Evolutionary conservation across 2,797 vertebrate species (phyloP), one percentile per base, ranked within the genome.

Genomic region (Yasuhikotakia modesta): DNA sequence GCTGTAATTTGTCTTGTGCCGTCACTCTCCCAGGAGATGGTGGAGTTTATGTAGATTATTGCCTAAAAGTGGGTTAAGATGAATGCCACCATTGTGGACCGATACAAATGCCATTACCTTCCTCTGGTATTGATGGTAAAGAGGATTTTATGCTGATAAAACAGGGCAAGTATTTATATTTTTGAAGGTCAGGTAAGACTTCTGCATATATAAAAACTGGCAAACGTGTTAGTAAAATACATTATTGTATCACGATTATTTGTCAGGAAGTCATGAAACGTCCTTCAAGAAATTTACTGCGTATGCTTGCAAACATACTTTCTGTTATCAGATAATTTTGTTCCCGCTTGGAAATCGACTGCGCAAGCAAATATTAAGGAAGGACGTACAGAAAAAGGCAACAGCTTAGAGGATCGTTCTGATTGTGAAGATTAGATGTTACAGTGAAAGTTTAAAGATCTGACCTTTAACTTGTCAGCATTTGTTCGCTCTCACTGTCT

Each of bases 51-150:
- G 88, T 84, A 89, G 89, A 90, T 91, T 91, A 90, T 87, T 86
- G 85, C 86, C 84, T 85, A 78, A 90, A 91, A 93, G 87, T 91
- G 90, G 91, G 91, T 91, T 89, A 90, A 90, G 88, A 91, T 90
- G 84, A 90, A 90, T 87, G 87, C 86, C 82, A 67, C 79, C 53
- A 63, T 45, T 81, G 39, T 69, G 63, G 69, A 52, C 76, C 81
- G 76, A 83, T 73, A 80, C 79, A 70, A 82, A 84, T 81, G 39
- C 57, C 81, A 81, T 87, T 81, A 87, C 64, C 82, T 81, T 82
- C 82, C 82, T 81, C 65, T 52, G 80, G 82, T 78, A 39, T 53
- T 7, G 11, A 79, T 8, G 0, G 55, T 19, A 79, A 48, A 50
- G 48, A 55, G 39, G 70, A 22, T 82, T 70, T 76, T 24, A 17